Percentiles rank a stretch among this genome's conserved stretches.
Conservation (phyloP, 2,797 vertebrate species). For the Todus mexicanus region DNA sequence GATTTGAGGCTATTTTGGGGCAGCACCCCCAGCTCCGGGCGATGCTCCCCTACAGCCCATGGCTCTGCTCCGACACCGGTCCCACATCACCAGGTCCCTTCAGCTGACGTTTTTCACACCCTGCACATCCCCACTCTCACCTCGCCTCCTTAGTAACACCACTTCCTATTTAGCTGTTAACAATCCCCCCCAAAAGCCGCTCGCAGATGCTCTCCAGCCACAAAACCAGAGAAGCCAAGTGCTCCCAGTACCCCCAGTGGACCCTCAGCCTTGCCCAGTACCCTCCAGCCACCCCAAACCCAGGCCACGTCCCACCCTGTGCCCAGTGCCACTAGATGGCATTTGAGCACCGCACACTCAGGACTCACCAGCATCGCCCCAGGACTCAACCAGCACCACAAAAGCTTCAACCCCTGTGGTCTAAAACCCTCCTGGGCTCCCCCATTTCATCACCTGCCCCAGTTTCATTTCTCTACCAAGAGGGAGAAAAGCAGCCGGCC, state of each 20-base stretch:
- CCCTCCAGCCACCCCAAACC: neutral
- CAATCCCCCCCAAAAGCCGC: neutral
- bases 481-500: neutral
- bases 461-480: neutral
- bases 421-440: neutral
- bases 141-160: neutral
- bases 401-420: neutral
- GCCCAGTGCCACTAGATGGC: conserved; percentile 50
- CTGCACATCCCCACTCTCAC: fast-evolving
- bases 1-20: neutral
- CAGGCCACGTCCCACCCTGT: too few species aligned
- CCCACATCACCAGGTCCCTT: neutral
- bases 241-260: neutral
- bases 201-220: fast-evolving
- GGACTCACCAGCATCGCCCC: neutral
- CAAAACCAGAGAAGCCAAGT: neutral
- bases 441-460: neutral
- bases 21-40: fast-evolving
- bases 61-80: neutral
- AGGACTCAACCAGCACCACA: too few species aligned
- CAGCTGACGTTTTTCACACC: neutral
- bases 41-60: fast-evolving
- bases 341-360: neutral
- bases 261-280: neutral
- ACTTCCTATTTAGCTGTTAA: neutral